Percentiles rank a stretch among this genome's conserved stretches.
Conservation (phyloP, 2,888 invertebrate species). For the Omphaloscelis lunosa region DNA sequence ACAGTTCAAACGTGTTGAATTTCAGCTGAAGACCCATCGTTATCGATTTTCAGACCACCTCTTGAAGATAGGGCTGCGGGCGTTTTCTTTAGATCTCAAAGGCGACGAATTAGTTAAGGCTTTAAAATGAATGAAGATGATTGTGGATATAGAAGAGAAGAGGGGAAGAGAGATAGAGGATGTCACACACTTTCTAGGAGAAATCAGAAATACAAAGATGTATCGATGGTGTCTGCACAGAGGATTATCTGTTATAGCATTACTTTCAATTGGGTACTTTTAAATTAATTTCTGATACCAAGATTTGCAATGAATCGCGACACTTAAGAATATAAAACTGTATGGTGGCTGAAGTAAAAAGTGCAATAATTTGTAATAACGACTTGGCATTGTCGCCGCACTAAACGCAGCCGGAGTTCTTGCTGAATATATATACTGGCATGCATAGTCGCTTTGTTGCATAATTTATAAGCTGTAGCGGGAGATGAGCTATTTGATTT, state of each 20-base stretch:
- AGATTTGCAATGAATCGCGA: constrained; percentile 20
- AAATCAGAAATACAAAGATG: background rate
- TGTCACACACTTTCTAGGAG: background rate
- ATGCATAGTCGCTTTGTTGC: constrained; percentile 28
- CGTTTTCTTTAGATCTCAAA: background rate
- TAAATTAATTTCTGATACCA: background rate
- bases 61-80: constrained; percentile 4
- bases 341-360: constrained; percentile 63
- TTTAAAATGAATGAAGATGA: background rate
- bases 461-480: constrained; percentile 9
- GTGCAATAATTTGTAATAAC: constrained; percentile 75
- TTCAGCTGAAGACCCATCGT: constrained; percentile 39
- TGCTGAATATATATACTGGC: constrained; percentile 43
- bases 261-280: background rate
- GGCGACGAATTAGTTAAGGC: background rate
- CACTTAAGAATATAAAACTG: constrained; percentile 42
- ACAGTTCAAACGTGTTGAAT: constrained; percentile 48
- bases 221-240: background rate
- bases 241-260: background rate
- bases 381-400: constrained; percentile 75
- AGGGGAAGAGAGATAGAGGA: background rate
- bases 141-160: background rate
- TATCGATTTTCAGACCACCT: constrained; percentile 43
- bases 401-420: constrained; percentile 70
- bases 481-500: background rate